Conservation (phyloP, 2,888 invertebrate species). For the Tiliacea aurago region DNA sequence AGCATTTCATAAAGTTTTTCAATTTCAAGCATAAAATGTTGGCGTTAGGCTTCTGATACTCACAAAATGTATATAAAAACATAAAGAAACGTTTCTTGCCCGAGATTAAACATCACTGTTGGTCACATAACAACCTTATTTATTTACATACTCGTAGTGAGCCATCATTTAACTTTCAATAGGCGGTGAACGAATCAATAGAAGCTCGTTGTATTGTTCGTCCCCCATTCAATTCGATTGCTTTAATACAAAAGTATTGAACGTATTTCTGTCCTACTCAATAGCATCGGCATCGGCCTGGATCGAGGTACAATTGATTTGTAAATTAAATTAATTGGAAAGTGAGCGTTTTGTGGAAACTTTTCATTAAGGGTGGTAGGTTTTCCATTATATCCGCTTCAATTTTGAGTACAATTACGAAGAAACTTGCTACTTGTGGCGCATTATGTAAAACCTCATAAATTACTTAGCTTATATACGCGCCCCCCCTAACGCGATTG, state of each 20-base stretch:
- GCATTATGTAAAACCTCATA: neutral
- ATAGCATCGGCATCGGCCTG: neutral
- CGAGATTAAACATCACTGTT: neutral
- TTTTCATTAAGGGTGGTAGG: neutral
- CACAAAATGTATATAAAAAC: neutral
- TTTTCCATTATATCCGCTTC: slow-evolving; percentile 10
- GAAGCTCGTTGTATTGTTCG: slow-evolving; percentile 37
- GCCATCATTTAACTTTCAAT: slow-evolving; percentile 22
- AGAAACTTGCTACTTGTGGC: neutral
- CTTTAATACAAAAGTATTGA: slow-evolving; percentile 20
- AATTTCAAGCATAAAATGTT: slow-evolving; percentile 22
- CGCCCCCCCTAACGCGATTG: neutral
- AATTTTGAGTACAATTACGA: slow-evolving; percentile 2
- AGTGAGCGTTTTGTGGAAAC: slow-evolving; percentile 14
- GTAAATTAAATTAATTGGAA: slow-evolving; percentile 50
- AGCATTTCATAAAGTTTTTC: slow-evolving; percentile 30
- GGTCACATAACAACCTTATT: neutral
- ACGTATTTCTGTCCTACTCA: slow-evolving; percentile 25
- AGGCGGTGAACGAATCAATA: slow-evolving; percentile 10
- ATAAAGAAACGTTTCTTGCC: neutral
- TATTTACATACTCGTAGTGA: slow-evolving; percentile 10
- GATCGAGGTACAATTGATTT: slow-evolving; percentile 42
- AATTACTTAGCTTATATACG: neutral
- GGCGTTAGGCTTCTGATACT: neutral
- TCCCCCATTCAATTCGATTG: slow-evolving; percentile 6